Base-by-base conservation (phyloP, 2,797 vertebrate species). In the Argya squamiceps region DNA sequence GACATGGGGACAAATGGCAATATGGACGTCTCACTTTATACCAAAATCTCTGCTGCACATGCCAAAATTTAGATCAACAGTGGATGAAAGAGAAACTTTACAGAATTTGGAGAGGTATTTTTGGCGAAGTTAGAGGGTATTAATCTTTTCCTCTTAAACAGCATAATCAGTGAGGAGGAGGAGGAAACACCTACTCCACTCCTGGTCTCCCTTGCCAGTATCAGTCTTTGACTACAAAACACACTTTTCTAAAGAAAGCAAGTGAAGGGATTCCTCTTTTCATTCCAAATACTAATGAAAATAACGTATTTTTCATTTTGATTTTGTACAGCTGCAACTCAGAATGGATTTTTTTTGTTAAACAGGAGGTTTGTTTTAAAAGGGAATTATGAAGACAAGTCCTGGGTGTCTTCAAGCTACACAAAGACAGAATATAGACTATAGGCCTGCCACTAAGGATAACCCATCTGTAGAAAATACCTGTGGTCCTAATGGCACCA, bases 401-500 rank as follows among this genome's bases (percentile, higher is more conserved):
- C 20, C 49, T 80, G 60, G 43, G 9, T 29, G 24, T 37, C n/a
- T 63, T 73, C 44, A 87, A 83, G 50, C 41, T n/a, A 67, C 1
- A 2, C 37, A 70, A 79, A 71, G 15, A 17, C 39, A 60, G 14
- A 78, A 88, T 4, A 59, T 0, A 53, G 41, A 41, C 1, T 46
- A 62, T 0, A 70, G 8, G 26, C 5, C 37, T 60, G 41, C 24
- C 14, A 68, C 41, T 47, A 81, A 36, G 86, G 47, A 59, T 7
- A 37, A 71, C 20, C 8, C 50, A 34, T 70, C 23, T 68, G 46
- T 24, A 49, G 65, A 76, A 77, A 91, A 52, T 98, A 99, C 99
- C 99, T 99, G 99, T 47, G 99, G 99, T 95, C 99, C 99, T 88
- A 99, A 97, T 16, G 99, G 99, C 94, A 99, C 99, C 99, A 99